These are phyloP conservation scores for Muscicapa striata DNA, from an alignment of 2,797 vertebrate genomes.

Conservation along the genomic window DNA sequence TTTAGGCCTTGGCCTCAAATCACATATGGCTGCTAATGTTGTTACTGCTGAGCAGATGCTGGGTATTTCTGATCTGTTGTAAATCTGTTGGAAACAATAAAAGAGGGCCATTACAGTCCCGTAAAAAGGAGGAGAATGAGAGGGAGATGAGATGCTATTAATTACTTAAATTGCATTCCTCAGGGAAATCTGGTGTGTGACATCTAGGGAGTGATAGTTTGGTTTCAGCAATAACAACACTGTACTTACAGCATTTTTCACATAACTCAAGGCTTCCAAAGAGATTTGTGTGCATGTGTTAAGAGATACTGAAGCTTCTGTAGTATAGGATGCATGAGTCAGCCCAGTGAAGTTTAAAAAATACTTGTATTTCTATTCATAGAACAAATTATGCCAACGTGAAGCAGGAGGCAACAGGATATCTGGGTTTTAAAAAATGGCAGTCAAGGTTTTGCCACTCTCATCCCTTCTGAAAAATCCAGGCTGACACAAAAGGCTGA, in stretches of 20 bases:
- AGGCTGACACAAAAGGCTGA: background rate
- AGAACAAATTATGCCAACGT: accelerated
- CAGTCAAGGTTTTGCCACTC: background rate
- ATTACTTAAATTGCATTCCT: background rate
- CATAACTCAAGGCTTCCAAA: background rate
- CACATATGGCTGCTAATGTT: background rate
- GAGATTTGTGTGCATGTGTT: background rate
- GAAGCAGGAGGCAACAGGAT: background rate
- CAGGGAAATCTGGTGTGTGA: background rate
- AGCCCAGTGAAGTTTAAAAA: background rate
- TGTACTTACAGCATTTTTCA: background rate
- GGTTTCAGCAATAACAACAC: background rate
- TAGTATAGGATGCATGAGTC: background rate
- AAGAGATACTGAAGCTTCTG: background rate
- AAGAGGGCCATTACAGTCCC: background rate
- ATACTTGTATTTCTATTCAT: background rate
- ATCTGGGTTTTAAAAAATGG: background rate
- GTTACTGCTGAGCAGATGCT: background rate
- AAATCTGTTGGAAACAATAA: background rate
- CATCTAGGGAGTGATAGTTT: background rate
- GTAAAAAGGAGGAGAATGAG: background rate
- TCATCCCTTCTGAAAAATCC: background rate
- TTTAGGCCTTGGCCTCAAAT: background rate
- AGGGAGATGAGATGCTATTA: background rate
- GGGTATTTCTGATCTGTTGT: background rate